phyloP scores from a whole-genome alignment of 2,888 invertebrate genomes.

The Phortica okadai region DNA sequence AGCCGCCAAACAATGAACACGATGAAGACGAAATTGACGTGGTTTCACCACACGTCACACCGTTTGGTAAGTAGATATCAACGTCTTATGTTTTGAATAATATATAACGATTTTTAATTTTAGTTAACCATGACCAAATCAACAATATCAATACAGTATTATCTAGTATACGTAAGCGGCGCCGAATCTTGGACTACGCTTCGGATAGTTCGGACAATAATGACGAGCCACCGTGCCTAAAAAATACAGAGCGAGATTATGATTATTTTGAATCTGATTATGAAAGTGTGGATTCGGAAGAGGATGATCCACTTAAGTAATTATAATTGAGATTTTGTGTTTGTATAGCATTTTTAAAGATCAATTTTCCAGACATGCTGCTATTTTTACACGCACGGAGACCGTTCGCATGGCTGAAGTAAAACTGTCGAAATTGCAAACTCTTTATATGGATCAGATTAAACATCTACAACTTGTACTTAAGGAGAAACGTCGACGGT shows the following conservation, averaged over 20 bases:
- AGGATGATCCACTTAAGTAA: constrained; percentile 86
- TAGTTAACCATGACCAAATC: constrained; percentile 72
- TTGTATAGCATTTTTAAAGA: background rate
- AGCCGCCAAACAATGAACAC: constrained; percentile 64
- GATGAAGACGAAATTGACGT: constrained; percentile 78
- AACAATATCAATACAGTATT: constrained; percentile 78
- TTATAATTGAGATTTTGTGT: background rate
- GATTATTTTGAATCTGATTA: constrained; percentile 85
- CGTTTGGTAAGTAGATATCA: constrained; percentile 78
- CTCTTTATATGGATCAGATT: constrained; percentile 89
- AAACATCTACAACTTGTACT: constrained; percentile 84
- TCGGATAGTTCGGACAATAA: constrained; percentile 81
- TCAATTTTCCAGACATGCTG: constrained; percentile 83
- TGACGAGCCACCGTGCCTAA: constrained; percentile 81
- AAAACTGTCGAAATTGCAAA: constrained; percentile 86
- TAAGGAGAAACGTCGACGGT: constrained; percentile 84
- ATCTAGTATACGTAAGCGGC: constrained; percentile 77
- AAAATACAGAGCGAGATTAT: constrained; percentile 81
- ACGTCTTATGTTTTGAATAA: background rate
- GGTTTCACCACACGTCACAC: constrained; percentile 78
- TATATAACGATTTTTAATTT: constrained; percentile 22
- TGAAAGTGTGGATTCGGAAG: constrained; percentile 86
- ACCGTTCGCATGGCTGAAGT: constrained; percentile 86
- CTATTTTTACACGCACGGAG: constrained; percentile 92
- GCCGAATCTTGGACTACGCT: constrained; percentile 82